Base-by-base conservation (phyloP, 2,888 invertebrate species). In the Baccha elongata region DNA sequence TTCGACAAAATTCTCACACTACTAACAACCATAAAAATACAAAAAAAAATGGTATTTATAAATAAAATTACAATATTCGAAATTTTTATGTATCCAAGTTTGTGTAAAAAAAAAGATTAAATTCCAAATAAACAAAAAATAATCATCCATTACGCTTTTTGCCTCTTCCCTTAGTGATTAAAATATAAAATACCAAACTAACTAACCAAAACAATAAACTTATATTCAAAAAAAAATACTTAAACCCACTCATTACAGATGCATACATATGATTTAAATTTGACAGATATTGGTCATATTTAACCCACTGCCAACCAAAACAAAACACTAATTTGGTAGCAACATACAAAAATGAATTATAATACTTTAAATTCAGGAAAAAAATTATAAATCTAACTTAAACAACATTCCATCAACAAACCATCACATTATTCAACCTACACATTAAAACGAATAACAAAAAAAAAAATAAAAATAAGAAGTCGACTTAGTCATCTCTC, bases 351-450 rank as follows among this genome's bases (percentile, higher is more conserved):
- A 42, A 15, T 50, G 29, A 29, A 29, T 15, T 50, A 50, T 50
- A 6, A n/a, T 1, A 21, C 35, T 37, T 10, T 2, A 17, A 7
- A 21, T 1, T 0, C 13, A 58, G 11, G 21, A 42, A 17, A 40
- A 46, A 50, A n/a, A 42, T 37, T 32, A 55, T 19, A 58, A 37
- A 46, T 15, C 3, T 13, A 19, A 72, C 40, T 44, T 58, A 23
- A 60, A n/a, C 58, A 62, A 52, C 68, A 73, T 73, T 73, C 69
- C 74, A 69, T 62, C 74, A 68, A 35, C 11, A 8, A n/a, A 17
- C 42, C 13, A 64, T 71, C 48, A 29, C 42, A 48, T 67, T 40
- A 40, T 40, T 69, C 55, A 80, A 50, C 74, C 62, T 69, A 80
- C 74, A 52, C 5, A 1, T 6, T 32, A 68, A 69, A 35, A 23